Conservation (phyloP, 2,888 invertebrate species). For the Apamea epomidion region DNA sequence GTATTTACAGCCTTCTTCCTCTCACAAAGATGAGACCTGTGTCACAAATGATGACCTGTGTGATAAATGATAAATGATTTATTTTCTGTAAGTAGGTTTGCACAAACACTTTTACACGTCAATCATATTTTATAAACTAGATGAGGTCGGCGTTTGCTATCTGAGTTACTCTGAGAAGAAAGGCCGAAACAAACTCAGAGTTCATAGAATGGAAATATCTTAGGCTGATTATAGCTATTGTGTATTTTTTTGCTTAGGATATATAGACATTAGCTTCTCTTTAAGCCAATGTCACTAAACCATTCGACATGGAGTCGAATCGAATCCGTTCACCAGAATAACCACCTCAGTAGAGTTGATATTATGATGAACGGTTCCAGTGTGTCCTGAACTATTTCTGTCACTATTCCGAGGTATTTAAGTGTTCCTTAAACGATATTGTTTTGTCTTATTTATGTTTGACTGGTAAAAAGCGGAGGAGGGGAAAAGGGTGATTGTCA, state of each 20-base stretch:
- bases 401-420: slow-evolving; percentile 56
- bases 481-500: slow-evolving; percentile 14
- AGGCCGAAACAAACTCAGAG: too few relatives aligned
- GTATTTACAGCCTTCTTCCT: not conserved
- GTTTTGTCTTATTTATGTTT: slow-evolving; percentile 57
- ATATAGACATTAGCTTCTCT: not conserved
- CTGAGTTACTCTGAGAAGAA: too few relatives aligned
- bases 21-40: not conserved
- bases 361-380: slow-evolving; percentile 79
- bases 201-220: not conserved
- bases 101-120: too few relatives aligned
- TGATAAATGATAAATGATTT: too few relatives aligned
- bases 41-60: too few relatives aligned
- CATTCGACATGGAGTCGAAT: slow-evolving; percentile 14
- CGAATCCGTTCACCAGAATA: slow-evolving; percentile 71
- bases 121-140: too few relatives aligned
- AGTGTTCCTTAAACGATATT: slow-evolving; percentile 65
- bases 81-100: too few relatives aligned
- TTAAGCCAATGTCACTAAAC: not conserved
- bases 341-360: slow-evolving; percentile 57
- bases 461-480: slow-evolving; percentile 40
- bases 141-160: too few relatives aligned
- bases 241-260: not conserved
- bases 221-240: not conserved
- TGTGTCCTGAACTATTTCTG: slow-evolving; percentile 73